Conservation (phyloP, 2,113 vertebrate genomes). For the Irena cyanogastra region DNA sequence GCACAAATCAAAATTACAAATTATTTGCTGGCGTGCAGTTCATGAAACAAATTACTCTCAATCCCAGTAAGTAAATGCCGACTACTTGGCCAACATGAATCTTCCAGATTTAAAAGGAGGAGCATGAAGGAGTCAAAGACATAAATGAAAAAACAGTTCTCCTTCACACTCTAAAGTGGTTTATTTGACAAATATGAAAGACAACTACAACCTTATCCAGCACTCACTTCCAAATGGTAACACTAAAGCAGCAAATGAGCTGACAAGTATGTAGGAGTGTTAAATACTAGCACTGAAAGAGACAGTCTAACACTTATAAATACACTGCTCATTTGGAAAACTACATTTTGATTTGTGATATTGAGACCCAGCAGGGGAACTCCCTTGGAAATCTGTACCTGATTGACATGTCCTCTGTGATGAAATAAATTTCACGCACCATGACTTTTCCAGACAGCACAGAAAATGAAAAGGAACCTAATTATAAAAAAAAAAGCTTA, state of each 20-base stretch:
- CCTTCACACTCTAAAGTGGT: background rate
- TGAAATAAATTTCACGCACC: slow-evolving; percentile 97
- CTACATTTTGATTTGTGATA: background rate
- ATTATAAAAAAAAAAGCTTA: background rate
- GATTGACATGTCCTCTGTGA: slow-evolving; percentile 96
- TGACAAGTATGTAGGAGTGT: background rate
- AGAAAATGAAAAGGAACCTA: slow-evolving; percentile 97
- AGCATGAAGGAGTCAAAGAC: background rate
- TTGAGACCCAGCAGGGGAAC: background rate
- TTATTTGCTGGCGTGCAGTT: fast-evolving
- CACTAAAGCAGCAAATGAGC: background rate
- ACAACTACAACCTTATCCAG: background rate
- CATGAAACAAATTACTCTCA: background rate
- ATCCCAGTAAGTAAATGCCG: background rate
- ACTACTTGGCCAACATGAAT: background rate
- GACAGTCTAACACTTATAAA: background rate
- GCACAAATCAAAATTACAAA: background rate
- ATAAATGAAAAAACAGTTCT: background rate
- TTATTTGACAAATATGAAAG: background rate
- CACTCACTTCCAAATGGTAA: background rate
- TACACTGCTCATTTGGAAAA: background rate
- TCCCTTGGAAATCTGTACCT: slow-evolving; percentile 73
- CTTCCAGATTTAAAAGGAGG: background rate
- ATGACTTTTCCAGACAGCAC: slow-evolving; percentile 98
- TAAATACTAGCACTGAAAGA: background rate